A percentile compares a stretch with the other conserved stretches of the same genome.
Conservation (phyloP, 2,113 vertebrate species). For the Nasalis larvatus region DNA sequence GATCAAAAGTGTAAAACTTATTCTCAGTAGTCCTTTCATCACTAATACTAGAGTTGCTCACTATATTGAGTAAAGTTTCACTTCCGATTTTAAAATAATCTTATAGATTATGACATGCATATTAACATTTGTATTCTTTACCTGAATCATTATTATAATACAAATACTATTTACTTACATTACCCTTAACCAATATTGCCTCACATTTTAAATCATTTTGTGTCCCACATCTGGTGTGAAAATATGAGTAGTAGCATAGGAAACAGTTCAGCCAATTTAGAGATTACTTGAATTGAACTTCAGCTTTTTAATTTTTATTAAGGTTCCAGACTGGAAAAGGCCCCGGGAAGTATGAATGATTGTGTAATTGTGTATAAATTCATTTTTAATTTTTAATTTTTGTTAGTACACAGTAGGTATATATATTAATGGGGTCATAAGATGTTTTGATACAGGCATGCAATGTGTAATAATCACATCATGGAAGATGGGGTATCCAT, state of each 20-base stretch:
- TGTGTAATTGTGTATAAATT: neutral
- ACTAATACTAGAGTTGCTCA: neutral
- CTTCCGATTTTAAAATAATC: neutral
- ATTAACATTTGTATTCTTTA: neutral
- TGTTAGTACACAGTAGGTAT: too few species aligned
- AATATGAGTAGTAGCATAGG: neutral
- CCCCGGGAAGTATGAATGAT: neutral
- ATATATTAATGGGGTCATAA: too few species aligned
- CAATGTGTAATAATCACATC: too few species aligned
- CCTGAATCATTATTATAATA: neutral
- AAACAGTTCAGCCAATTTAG: neutral
- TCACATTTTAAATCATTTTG: neutral
- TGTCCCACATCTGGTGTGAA: neutral
- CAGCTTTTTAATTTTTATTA: constrained; percentile 19
- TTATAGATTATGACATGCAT: neutral
- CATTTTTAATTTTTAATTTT: too few species aligned
- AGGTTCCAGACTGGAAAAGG: neutral
- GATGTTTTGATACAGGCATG: too few species aligned
- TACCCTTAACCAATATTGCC: neutral
- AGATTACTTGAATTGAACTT: neutral
- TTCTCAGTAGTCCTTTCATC: neutral
- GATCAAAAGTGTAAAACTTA: neutral
- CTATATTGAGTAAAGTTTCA: neutral
- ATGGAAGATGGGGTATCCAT: too few species aligned
- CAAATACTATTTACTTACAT: neutral